Evolutionary conservation across 1,140 invertebrate genomes (phyloP).

Genomic region (Thaumatotibia leucotreta): DNA sequence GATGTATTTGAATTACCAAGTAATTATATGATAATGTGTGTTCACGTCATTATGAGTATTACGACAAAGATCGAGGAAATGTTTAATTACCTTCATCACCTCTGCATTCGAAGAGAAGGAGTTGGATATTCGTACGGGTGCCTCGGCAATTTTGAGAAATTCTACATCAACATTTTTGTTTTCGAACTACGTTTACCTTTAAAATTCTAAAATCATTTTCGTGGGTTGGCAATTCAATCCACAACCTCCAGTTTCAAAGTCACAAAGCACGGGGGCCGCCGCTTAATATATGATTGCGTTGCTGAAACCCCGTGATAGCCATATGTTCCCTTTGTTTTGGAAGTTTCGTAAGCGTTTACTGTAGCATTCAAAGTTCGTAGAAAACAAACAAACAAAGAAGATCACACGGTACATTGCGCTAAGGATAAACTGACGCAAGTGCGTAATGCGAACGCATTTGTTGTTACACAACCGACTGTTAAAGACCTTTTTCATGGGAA

Average conservation of each 20-base stretch:
- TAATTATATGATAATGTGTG: too few relatives aligned
- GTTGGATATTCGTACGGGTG: too few relatives aligned
- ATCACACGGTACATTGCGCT: conserved; percentile 5
- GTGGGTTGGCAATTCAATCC: neutral
- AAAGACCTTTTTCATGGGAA: conserved; percentile 6
- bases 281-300: neutral
- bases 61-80: neutral
- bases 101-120: too few relatives aligned
- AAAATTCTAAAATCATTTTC: neutral
- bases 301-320: neutral
- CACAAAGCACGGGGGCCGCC: neutral
- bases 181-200: too few relatives aligned
- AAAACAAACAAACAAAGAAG: conserved; percentile 12
- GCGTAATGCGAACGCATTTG: neutral
- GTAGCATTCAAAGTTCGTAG: neutral
- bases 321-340: neutral
- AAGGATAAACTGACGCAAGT: conserved; percentile 8
- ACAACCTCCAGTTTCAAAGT: neutral
- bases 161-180: too few relatives aligned
- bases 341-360: conserved; percentile 6
- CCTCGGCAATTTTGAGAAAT: too few relatives aligned
- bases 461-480: neutral
- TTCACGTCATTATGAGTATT: too few relatives aligned
- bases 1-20: too few relatives aligned
- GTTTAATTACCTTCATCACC: neutral